A percentile compares a stretch with the other conserved stretches of the same genome.
Conservation (phyloP, 1,140 invertebrate species). For the Halyomorpha halys region DNA sequence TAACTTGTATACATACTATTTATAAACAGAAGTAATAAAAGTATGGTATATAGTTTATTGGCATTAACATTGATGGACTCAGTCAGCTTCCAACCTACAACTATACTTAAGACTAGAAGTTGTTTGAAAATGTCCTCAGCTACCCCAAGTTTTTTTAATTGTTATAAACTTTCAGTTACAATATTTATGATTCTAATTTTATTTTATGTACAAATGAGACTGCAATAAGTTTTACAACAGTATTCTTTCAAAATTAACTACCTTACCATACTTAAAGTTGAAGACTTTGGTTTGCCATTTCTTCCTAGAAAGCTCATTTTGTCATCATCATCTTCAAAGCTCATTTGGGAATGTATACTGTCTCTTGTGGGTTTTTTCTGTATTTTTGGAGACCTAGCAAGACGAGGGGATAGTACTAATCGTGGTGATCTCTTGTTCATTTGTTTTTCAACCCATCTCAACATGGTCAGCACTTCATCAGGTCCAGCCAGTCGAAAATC, state of each 20-base stretch:
- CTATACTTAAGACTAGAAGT: too few relatives aligned
- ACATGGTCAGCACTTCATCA: conserved; percentile 75
- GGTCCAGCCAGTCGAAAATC: conserved; percentile 74
- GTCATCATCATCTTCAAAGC: conserved; percentile 31
- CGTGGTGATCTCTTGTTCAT: conserved; percentile 62
- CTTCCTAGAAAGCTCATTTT: background rate
- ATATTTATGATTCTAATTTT: background rate
- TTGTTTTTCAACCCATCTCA: conserved; percentile 80
- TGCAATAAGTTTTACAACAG: too few relatives aligned
- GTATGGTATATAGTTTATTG: too few relatives aligned
- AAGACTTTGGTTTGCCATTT: conserved; percentile 3
- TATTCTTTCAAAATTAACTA: background rate
- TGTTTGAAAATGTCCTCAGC: too few relatives aligned
- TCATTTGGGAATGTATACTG: conserved; percentile 33
- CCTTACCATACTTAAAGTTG: background rate
- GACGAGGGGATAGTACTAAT: conserved; percentile 23
- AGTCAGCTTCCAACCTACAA: too few relatives aligned
- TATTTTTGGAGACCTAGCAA: conserved; percentile 26
- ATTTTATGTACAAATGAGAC: background rate
- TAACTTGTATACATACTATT: too few relatives aligned
- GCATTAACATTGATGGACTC: too few relatives aligned
- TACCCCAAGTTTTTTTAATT: too few relatives aligned
- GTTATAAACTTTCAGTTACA: background rate
- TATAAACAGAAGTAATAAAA: too few relatives aligned
- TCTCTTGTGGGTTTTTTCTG: conserved; percentile 23